phyloP scores from a whole-genome alignment of 2,113 vertebrate genomes.

The Scopus umbretta region DNA sequence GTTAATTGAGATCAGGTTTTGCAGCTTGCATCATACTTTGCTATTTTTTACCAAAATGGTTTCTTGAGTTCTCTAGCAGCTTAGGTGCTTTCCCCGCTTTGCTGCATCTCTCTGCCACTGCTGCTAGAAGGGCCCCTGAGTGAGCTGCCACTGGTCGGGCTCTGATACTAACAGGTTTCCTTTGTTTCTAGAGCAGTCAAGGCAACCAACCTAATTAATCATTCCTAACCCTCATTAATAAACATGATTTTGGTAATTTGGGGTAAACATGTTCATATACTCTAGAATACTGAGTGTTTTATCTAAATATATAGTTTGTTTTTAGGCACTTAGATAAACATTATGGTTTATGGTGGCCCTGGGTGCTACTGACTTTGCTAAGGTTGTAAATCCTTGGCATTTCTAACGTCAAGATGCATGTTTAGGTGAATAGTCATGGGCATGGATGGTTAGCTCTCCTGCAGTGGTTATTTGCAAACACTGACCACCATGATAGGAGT shows the following conservation, averaged over 20 bases:
- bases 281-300: not conserved
- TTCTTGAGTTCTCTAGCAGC: not conserved
- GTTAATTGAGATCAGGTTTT: slow-evolving; percentile 11
- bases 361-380: not conserved
- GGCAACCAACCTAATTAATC: not conserved
- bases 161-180: not conserved
- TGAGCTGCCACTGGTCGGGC: not conserved
- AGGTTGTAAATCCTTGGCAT: not conserved
- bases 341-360: not conserved
- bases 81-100: not conserved
- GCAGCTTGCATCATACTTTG: not conserved
- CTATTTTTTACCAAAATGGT: not conserved
- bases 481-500: not conserved
- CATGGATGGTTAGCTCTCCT: not conserved
- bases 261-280: not conserved
- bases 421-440: not conserved
- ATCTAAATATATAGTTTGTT: not conserved
- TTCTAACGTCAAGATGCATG: not conserved
- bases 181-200: not conserved
- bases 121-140: not conserved
- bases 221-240: not conserved
- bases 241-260: not conserved
- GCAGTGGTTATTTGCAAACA: not conserved
- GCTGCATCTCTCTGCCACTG: not conserved
- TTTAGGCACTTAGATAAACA: not conserved